These are phyloP conservation scores for Rotaria socialis DNA, from an alignment of 2,888 invertebrate species.

Conservation along the genomic window DNA sequence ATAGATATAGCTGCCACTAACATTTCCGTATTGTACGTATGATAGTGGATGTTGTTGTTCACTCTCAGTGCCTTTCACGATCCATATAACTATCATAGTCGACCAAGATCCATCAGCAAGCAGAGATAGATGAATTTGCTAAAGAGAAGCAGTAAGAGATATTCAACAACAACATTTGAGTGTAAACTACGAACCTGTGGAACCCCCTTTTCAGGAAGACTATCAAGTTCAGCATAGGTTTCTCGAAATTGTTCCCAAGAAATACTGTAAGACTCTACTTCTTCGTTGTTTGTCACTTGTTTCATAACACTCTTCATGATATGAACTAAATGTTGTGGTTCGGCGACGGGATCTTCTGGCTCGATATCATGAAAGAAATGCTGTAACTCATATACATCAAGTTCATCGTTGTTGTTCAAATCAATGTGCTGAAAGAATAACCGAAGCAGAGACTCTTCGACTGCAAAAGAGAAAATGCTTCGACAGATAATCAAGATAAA, in stretches of 20 bases:
- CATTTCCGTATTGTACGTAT: background rate
- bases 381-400: background rate
- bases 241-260: background rate
- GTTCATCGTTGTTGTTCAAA: background rate
- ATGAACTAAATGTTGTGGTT: background rate
- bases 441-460: background rate
- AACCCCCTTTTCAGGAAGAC: background rate
- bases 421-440: background rate
- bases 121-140: background rate
- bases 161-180: background rate
- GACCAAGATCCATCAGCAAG: background rate
- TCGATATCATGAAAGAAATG: background rate
- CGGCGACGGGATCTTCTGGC: background rate
- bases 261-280: background rate
- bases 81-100: background rate
- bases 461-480: background rate
- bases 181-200: background rate
- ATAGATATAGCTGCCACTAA: background rate
- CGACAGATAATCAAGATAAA: background rate
- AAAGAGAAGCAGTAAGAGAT: background rate
- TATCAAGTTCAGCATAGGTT: background rate
- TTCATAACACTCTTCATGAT: background rate
- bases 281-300: background rate
- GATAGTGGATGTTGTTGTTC: background rate
- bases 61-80: background rate